These are phyloP conservation scores for Holotrichia oblita DNA, from an alignment of 1,140 invertebrate species.

Conservation along the genomic window DNA sequence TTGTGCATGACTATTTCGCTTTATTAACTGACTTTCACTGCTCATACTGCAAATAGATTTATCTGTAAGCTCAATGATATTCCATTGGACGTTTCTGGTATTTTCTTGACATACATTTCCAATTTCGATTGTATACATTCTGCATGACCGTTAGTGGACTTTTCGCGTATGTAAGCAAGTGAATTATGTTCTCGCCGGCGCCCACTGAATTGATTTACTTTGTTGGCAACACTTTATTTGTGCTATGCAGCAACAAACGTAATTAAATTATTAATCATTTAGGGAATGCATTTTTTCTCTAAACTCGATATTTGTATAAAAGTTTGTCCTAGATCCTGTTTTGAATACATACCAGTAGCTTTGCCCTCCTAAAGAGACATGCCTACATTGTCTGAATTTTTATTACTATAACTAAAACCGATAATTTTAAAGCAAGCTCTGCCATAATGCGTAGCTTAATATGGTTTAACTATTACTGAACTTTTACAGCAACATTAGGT, in stretches of 20 bases:
- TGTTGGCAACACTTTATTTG: background rate
- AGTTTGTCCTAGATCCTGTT: background rate
- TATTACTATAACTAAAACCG: no score
- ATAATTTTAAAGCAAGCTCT: no score
- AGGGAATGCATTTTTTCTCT: background rate
- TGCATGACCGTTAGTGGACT: background rate
- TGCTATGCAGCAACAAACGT: background rate
- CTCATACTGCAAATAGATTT: background rate
- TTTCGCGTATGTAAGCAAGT: background rate
- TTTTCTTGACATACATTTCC: slow-evolving; percentile 22
- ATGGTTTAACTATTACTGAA: no score
- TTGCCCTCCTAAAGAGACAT: background rate
- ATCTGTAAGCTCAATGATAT: background rate
- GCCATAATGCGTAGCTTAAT: no score
- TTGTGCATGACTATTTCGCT: slow-evolving; percentile 16
- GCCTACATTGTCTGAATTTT: no score
- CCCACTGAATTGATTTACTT: slow-evolving; percentile 1
- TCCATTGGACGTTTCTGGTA: background rate
- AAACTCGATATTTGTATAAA: background rate
- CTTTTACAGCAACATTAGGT: no score
- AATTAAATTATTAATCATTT: slow-evolving; percentile 20
- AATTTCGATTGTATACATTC: background rate
- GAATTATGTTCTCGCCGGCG: background rate
- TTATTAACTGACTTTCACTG: slow-evolving; percentile 19
- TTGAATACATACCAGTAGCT: background rate